Base-by-base conservation (phyloP, 1,140 invertebrate species). In the Varroa destructor region DNA sequence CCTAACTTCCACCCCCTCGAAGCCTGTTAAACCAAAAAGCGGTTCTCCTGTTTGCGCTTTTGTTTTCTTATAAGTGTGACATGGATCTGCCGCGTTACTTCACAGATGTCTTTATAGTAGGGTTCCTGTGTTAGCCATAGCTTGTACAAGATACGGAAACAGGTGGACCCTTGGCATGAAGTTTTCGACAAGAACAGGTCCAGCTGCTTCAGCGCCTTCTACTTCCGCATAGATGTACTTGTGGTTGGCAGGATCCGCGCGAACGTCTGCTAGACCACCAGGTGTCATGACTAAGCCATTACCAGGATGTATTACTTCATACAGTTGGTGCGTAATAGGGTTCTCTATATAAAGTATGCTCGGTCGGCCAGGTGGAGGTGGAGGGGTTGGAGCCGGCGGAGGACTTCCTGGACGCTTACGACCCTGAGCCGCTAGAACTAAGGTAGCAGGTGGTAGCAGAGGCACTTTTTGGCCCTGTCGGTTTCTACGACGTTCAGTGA, bases 141-240 rank as follows among this genome's bases (percentile, higher is more conserved):
- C 40, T 67, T 51, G 46, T 8, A 51, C 46, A 40, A 67, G 46
- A 67, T 67, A 67, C 12, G 61, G 61, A 46, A 67, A 67, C 61
- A 43, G 40, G 37, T 67, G 46, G 2, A 67, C 61, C 14, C 40
- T 40, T 43, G 40, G 61, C 12, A 67, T 40, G 37, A 67, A 67
- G 61, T 67, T 67, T 37, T 67, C 61, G 1, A 67, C 61, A 12
- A 67, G 61, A 67, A 67, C 61, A 8, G 46, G 46, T 8, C 46
- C 46, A 14, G 61, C 46, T 4, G 40, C 61, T 40, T 67, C 46
- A 3, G 61, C 46, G 61, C 46, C 40, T 5, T 43, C 61, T 4
- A 67, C 61, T 67, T 67, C 61, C 36, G 40, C 61, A 46, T 67
- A 67, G 61, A 67, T 67, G 37, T 67, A 67, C 40, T 67, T 67